Evolutionary conservation across 2,113 vertebrate genomes (phyloP), one percentile per base, ranked within the genome.

Genomic region (Thunnus maccoyii): DNA sequence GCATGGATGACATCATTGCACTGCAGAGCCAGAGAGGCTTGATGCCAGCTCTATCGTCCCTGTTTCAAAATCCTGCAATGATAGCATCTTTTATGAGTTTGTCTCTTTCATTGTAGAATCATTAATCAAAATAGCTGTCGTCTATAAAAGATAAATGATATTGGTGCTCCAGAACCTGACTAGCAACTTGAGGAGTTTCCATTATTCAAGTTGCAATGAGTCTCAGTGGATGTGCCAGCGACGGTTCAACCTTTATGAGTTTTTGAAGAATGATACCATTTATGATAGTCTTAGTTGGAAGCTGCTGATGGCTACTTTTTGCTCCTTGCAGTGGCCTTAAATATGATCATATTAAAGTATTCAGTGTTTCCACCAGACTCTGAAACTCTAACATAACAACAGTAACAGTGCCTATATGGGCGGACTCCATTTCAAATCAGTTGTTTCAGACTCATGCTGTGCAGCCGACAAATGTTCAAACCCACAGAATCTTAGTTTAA

Each of bases 121-220:
- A 82, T 92, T 84, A 60, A 90, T 93, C 85, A 85, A 77, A 67
- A 78, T 63, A 71, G 72, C 65, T 68, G 84, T 71, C 70, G 2
- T 73, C 72, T 70, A 32, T 73, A 62, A 78, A 82, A 85, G 82
- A 88, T 80, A 75, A 88, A 91, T 65, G 56, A 85, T 86, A 82
- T 22, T 76, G 69, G 63, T 60, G 52, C 80, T 64, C 36, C 47
- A 27, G 57, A 72, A 87, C 76, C 80, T 89, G 77, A 84, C 73
- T 75, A 61, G 73, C 76, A 81, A 69, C 44, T 73, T 72, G 48
- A 76, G 36, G 6, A 63, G 78, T 47, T 64, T 61, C 61, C 72
- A 80, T 84, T 80, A 67, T 84, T 87, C 75, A 78, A 25, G 46
- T 32, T 62, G 18, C 66, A 77, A n/a, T 74, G 70, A 73, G 77